Evolutionary conservation across 2,113 vertebrate genomes (phyloP), one percentile per base, ranked within the genome.

Genomic region (Tylochromis polylepis): DNA sequence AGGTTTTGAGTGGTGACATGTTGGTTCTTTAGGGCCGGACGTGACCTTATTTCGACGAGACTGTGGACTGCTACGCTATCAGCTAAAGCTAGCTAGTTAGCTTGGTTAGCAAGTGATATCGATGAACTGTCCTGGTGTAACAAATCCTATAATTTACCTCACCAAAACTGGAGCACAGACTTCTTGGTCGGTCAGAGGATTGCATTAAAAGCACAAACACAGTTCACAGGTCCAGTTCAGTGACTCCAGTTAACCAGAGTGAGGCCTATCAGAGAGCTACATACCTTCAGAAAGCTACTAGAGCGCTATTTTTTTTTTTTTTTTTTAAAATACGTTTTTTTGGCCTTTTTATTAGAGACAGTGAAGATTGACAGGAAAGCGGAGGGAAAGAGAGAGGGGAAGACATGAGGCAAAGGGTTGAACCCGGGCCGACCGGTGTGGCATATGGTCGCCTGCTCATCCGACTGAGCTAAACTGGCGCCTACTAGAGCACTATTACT

Each of bases 61-160:
- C 15, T 14, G 16, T 49, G 67, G 41, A 11, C 14, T 72, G 27
- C 38, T 4, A 16, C 27, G 41, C 38, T 72, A 43, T 3, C 67
- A 49, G 27, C 70, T 49, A 75, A 8, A 49, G 70, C 15, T 29
- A 29, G 43, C 43, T 29, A 20, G 41, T 49, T 27, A 72, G 14
- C 38, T 46, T 72, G 14, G 22, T 72, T 27, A 72, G 22, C 41
- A 3, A 27, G 14, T 27, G 8, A 53, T 8, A 53, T 18, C 49
- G 4, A 46, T 46, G 15, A 46, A 15, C 41, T 72, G 38, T 6
- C 38, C 65, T 24, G 38, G 65, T 70, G 38, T 24, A 6, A 24
- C 5, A 70, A 70, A 24, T 70, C 2, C 38, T 43, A 24, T 15
- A 43, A 70, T 0, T 70, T 24, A 22, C 3, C 0, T 70, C 65